Conservation (phyloP, 35 echinoderm and acorn worm species). For the Ophiothrix spiculata region DNA sequence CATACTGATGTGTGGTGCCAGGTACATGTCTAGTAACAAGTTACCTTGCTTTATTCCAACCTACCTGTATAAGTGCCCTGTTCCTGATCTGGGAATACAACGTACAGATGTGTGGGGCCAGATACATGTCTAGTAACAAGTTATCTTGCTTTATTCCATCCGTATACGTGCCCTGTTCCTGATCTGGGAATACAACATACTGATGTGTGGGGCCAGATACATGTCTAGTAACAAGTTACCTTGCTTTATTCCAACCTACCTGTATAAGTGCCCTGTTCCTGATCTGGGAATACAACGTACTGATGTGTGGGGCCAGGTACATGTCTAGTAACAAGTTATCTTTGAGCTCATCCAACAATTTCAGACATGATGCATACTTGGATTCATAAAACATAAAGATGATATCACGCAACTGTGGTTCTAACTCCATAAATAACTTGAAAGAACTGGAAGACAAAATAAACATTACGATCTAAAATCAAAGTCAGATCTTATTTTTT, state of each 20-base stretch:
- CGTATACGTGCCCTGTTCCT: conserved; percentile 96
- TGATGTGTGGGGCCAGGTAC: conserved; percentile 91
- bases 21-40: conserved; percentile 95
- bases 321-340: conserved; percentile 96
- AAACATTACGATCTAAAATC: no score
- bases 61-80: conserved; percentile 97
- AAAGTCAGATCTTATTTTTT: no score
- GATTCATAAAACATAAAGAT: conserved; percentile 99
- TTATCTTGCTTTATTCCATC: no score
- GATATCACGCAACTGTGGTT: conserved; percentile 96
- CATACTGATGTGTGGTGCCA: conserved; percentile 77
- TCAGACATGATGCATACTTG: conserved; percentile 95
- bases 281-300: conserved; percentile 93
- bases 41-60: no score
- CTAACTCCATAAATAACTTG: conserved; percentile 95
- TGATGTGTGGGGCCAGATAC: conserved; percentile 91
- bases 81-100: conserved; percentile 99
- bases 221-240: conserved; percentile 96
- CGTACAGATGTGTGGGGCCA: conserved; percentile 77
- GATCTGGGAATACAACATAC: conserved; percentile 92
- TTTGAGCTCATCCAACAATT: conserved; percentile 74
- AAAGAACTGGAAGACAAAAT: conserved; percentile 64
- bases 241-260: no score
- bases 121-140: conserved; percentile 95
- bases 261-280: conserved; percentile 98